Conservation (phyloP, 2,797 vertebrate species). For the Diplodus puntazzo region DNA sequence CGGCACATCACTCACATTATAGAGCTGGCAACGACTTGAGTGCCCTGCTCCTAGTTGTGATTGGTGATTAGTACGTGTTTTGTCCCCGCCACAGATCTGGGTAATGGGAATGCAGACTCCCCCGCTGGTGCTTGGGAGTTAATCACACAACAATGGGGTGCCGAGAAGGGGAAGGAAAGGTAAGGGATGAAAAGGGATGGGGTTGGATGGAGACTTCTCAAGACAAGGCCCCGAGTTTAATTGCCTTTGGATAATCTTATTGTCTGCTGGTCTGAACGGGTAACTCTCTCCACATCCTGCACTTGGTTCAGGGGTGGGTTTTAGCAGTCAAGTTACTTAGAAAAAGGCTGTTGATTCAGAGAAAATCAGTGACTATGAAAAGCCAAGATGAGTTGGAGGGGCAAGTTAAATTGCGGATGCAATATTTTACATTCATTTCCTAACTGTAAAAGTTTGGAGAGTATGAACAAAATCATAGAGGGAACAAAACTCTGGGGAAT, state of each 20-base stretch:
- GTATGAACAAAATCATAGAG: neutral
- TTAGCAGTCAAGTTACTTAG: slow-evolving; percentile 45
- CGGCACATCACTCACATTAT: slow-evolving; percentile 68
- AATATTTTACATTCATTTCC: neutral
- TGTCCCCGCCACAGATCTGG: slow-evolving; percentile 73
- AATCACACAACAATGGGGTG: slow-evolving; percentile 86
- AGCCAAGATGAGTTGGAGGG: neutral
- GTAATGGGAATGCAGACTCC: slow-evolving; percentile 77
- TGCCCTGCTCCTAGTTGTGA: slow-evolving; percentile 66
- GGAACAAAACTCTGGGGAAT: neutral
- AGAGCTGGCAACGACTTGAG: slow-evolving; percentile 65
- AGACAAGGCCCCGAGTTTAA: slow-evolving; percentile 81
- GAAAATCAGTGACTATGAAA: neutral
- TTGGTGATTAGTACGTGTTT: slow-evolving; percentile 82
- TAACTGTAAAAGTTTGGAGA: neutral
- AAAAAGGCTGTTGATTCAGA: slow-evolving; percentile 25
- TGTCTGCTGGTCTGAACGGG: slow-evolving; percentile 73
- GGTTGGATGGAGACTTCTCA: slow-evolving; percentile 66
- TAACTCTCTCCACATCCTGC: slow-evolving; percentile 34
- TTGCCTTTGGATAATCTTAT: slow-evolving; percentile 85
- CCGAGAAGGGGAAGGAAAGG: slow-evolving; percentile 65
- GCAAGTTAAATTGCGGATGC: neutral
- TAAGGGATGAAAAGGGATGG: slow-evolving; percentile 63
- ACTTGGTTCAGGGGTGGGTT: slow-evolving; percentile 39
- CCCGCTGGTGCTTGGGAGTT: slow-evolving; percentile 77